These are phyloP conservation scores for Adrianichthys oophorus DNA, from an alignment of 2,797 vertebrate species.

Conservation along the genomic window DNA sequence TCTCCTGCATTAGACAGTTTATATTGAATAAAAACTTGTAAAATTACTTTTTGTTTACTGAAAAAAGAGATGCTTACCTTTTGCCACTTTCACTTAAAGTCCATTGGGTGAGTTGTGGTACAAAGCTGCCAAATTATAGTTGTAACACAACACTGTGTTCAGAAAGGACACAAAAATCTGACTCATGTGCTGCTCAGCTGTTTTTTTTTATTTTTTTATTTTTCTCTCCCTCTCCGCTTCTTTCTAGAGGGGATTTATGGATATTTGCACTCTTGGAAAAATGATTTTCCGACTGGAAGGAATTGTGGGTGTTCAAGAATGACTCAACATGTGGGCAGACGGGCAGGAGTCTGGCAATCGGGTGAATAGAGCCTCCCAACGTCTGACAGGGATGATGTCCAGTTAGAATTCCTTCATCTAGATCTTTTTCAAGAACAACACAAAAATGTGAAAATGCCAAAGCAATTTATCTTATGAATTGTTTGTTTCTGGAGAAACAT, in stretches of 20 bases:
- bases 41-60: conserved; percentile 15
- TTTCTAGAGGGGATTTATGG: conserved; percentile 59
- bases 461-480: no score
- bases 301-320: conserved; percentile 34
- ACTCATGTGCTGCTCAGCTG: conserved; percentile 31
- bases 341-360: conserved; percentile 37
- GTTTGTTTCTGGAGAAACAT: no score
- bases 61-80: conserved; percentile 2
- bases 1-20: conserved; percentile 9
- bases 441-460: no score
- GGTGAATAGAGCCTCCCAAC: conserved; percentile 40
- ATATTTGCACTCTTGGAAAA: conserved; percentile 46
- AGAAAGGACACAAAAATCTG: conserved; percentile 30
- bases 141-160: conserved; percentile 40
- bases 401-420: no score
- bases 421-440: no score
- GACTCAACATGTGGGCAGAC: conserved; percentile 7
- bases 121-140: conserved; percentile 54
- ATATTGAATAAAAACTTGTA: conserved; percentile 39
- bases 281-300: conserved; percentile 51
- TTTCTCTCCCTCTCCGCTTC: conserved; percentile 29
- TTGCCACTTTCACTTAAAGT: conserved; percentile 45
- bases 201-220: conserved; percentile 46
- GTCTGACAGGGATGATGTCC: conserved; percentile 9
- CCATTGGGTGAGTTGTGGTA: conserved; percentile 25